These are phyloP conservation scores for Lobophora halterata DNA, from an alignment of 2,888 invertebrate genomes.

Conservation along the genomic window DNA sequence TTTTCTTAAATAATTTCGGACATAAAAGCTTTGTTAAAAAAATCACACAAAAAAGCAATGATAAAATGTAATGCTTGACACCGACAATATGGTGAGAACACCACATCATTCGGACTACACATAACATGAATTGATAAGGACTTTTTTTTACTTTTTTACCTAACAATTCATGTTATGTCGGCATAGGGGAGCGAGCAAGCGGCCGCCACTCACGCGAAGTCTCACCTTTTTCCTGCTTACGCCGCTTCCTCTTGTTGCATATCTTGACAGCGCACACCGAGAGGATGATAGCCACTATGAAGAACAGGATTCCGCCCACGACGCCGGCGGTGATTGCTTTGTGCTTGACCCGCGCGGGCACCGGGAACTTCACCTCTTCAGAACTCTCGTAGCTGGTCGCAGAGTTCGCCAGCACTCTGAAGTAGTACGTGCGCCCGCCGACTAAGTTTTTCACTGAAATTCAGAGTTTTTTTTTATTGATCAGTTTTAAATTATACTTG, in stretches of 20 bases:
- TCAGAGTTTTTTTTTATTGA: too few relatives aligned
- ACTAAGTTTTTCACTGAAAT: conserved; percentile 93
- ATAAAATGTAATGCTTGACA: conserved; percentile 44
- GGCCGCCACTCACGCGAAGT: conserved; percentile 41
- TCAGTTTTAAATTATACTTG: too few relatives aligned
- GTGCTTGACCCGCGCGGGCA: conserved; percentile 95
- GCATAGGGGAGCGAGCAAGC: conserved; percentile 51
- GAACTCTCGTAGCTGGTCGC: conserved; percentile 92
- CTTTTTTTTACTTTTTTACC: background rate
- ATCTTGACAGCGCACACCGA: conserved; percentile 98
- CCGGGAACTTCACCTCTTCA: conserved; percentile 92
- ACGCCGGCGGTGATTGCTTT: conserved; percentile 98
- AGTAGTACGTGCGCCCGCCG: conserved; percentile 94
- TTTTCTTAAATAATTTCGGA: background rate
- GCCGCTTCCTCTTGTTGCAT: conserved; percentile 97
- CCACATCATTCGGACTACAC: conserved; percentile 14
- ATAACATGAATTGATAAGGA: conserved; percentile 10
- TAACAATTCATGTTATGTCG: conserved; percentile 14
- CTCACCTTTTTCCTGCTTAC: conserved; percentile 98
- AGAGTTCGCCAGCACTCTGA: conserved; percentile 94
- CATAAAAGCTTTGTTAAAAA: conserved; percentile 6
- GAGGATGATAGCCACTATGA: conserved; percentile 97
- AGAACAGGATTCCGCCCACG: conserved; percentile 97
- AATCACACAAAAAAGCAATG: conserved; percentile 28
- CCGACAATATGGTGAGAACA: conserved; percentile 58